phyloP scores from a whole-genome alignment of 2,797 vertebrate genomes.

The Neomorphus geoffroyi region DNA sequence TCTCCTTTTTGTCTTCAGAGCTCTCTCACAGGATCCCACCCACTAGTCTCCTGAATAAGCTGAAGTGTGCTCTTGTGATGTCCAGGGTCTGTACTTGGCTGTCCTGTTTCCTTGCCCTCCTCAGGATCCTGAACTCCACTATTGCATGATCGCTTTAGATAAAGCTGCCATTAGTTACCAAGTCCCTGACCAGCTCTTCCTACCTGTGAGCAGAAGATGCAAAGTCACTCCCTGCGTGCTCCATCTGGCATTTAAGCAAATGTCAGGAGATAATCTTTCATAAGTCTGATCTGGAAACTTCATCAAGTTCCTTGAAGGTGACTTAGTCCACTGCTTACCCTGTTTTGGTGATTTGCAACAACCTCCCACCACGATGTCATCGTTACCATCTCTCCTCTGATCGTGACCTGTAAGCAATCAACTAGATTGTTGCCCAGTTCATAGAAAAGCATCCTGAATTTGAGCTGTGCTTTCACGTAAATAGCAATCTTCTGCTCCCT shows the following conservation, averaged over 20 bases:
- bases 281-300: not conserved
- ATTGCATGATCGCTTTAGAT: not conserved
- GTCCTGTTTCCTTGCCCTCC: not conserved
- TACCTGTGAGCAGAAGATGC: not conserved
- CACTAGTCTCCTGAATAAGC: not conserved
- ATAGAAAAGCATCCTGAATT: not conserved
- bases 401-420: not conserved
- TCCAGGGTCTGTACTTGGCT: not conserved
- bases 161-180: not conserved
- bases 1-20: not conserved
- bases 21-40: not conserved
- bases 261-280: not conserved
- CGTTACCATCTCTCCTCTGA: not conserved
- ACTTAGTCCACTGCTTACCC: too few species aligned
- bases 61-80: not conserved
- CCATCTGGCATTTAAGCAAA: too few species aligned
- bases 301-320: not conserved
- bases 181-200: not conserved
- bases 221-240: not conserved
- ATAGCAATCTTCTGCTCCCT: not conserved
- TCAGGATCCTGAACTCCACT: not conserved
- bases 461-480: not conserved
- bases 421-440: not conserved
- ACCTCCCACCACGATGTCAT: not conserved
- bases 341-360: not conserved